A percentile compares a stretch with the other conserved stretches of the same genome.
These are phyloP conservation scores for Monoplex corrugatus DNA, from an alignment of 2,888 invertebrate species.

Conservation along the genomic window DNA sequence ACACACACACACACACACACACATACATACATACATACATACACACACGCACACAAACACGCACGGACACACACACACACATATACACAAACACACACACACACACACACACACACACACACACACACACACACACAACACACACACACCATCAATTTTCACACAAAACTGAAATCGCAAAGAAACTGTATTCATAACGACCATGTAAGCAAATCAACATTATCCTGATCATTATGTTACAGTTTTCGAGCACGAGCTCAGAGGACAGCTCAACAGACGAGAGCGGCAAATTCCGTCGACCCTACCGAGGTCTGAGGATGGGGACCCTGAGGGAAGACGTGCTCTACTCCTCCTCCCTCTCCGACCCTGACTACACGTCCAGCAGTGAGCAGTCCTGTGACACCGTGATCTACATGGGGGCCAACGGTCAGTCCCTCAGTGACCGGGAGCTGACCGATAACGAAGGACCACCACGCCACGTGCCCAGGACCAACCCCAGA, in stretches of 20 bases:
- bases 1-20: too few species aligned
- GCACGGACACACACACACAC: too few species aligned
- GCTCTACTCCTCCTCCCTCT: slow-evolving; percentile 70
- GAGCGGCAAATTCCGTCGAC: slow-evolving; percentile 70
- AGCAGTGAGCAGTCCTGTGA: slow-evolving; percentile 98
- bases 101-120: too few species aligned
- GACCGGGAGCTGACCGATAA: slow-evolving; percentile 81
- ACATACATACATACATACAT: too few species aligned
- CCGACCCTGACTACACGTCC: slow-evolving; percentile 86
- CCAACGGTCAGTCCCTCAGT: slow-evolving; percentile 79
- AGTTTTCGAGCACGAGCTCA: slow-evolving; percentile 82
- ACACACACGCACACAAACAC: too few species aligned
- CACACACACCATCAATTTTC: too few species aligned
- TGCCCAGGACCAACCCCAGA: slow-evolving; percentile 77
- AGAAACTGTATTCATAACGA: too few species aligned
- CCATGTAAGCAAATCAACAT: too few species aligned
- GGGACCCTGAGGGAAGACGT: slow-evolving; percentile 79
- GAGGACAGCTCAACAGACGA: slow-evolving; percentile 82
- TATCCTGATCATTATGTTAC: slow-evolving; percentile 29
- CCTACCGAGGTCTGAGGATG: slow-evolving; percentile 79
- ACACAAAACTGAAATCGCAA: too few species aligned
- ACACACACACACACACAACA: too few species aligned
- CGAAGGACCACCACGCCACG: slow-evolving; percentile 79
- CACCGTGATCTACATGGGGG: slow-evolving; percentile 93
- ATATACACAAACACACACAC: too few species aligned